A percentile compares a stretch with the other conserved stretches of the same genome.
These are phyloP conservation scores for Oreochromis niloticus DNA, from an alignment of 2,113 vertebrate genomes.

Conservation along the genomic window DNA sequence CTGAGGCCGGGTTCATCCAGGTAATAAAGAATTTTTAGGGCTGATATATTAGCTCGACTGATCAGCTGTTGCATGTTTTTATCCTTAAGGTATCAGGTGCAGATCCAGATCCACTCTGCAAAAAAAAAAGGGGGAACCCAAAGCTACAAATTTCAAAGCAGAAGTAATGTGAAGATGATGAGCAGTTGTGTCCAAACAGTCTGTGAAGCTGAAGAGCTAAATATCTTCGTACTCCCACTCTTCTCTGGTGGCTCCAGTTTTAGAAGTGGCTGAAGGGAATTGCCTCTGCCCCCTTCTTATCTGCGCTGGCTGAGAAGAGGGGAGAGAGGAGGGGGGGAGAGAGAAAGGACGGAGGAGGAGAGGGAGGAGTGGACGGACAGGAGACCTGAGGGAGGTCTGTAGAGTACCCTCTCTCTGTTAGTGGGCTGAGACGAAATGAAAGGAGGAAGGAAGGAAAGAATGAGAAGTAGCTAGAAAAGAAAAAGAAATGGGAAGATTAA, in stretches of 20 bases:
- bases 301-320: conserved; percentile 41
- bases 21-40: background rate
- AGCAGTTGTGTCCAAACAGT: background rate
- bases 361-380: conserved; percentile 24
- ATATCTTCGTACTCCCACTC: conserved; percentile 29
- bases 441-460: background rate
- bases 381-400: conserved; percentile 65
- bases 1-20: background rate
- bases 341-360: conserved; percentile 10
- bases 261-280: conserved; percentile 64
- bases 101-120: background rate
- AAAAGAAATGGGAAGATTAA: background rate
- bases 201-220: background rate
- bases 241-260: conserved; percentile 53
- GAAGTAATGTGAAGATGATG: background rate
- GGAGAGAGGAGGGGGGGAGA: background rate
- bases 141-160: background rate
- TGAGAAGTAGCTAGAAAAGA: conserved; percentile 1
- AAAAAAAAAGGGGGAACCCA: background rate
- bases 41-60: background rate
- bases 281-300: conserved; percentile 69
- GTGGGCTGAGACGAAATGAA: background rate
- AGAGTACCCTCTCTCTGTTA: conserved; percentile 44
- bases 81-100: background rate
- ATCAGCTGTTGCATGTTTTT: background rate